These are phyloP conservation scores for Natator depressus DNA, from an alignment of 2,113 vertebrate species.

Conservation along the genomic window DNA sequence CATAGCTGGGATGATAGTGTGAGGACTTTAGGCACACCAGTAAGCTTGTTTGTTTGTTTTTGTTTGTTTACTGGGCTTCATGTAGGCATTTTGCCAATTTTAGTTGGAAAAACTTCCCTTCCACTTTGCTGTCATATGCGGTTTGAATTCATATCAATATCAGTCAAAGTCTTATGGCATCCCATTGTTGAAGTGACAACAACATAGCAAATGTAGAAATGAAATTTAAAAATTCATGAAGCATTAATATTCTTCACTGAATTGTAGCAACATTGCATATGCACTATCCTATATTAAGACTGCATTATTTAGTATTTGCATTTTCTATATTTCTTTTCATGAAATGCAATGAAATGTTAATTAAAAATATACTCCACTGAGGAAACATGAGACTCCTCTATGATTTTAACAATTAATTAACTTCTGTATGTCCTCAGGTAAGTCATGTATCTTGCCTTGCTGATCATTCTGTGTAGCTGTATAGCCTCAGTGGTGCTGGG, in stretches of 20 bases:
- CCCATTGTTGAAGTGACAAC: constrained; percentile 12
- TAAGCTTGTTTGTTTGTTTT: not conserved
- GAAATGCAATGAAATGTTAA: constrained; percentile 55
- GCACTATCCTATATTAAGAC: constrained; percentile 59
- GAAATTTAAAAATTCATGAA: constrained; percentile 59
- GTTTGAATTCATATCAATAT: constrained; percentile 12
- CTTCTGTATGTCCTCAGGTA: constrained; percentile 39
- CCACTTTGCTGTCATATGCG: not conserved
- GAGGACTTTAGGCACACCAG: not conserved
- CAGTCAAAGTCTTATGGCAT: not conserved
- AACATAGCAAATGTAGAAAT: constrained; percentile 23
- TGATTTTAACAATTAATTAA: constrained; percentile 66
- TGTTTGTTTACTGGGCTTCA: not conserved
- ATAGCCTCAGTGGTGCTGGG: not conserved
- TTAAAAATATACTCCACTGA: constrained; percentile 51
- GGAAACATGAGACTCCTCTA: constrained; percentile 46
- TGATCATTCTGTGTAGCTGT: not conserved
- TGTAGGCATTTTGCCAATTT: not conserved
- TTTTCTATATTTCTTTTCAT: constrained; percentile 33
- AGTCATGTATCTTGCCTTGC: not conserved
- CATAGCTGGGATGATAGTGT: not conserved
- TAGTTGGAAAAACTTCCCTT: not conserved
- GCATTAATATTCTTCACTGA: constrained; percentile 34
- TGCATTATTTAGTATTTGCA: constrained; percentile 66
- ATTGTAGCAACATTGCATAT: not conserved